These are phyloP conservation scores for Mechanitis messenoides DNA, from an alignment of 2,888 invertebrate species.

Conservation along the genomic window DNA sequence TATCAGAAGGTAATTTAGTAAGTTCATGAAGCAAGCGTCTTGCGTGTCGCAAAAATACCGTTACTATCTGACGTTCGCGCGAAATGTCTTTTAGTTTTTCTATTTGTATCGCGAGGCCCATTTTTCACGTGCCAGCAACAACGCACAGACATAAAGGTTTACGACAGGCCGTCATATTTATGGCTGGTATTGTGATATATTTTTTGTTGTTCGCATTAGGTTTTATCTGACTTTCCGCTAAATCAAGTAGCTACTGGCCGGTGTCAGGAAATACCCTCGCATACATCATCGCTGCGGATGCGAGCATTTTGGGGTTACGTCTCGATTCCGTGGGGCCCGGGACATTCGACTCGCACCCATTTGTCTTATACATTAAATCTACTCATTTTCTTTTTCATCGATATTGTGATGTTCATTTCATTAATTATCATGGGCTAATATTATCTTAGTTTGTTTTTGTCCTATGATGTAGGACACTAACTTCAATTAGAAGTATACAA, in stretches of 20 bases:
- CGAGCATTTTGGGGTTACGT: slow-evolving; percentile 69
- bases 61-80: slow-evolving; percentile 30
- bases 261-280: slow-evolving; percentile 74
- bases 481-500: too few species aligned
- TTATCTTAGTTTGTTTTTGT: too few species aligned
- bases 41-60: slow-evolving; percentile 29
- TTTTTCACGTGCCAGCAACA: slow-evolving; percentile 72
- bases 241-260: slow-evolving; percentile 77
- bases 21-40: slow-evolving; percentile 22
- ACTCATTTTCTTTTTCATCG: slow-evolving; percentile 44
- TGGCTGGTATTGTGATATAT: slow-evolving; percentile 74
- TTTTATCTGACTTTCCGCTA: slow-evolving; percentile 77
- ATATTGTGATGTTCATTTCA: not conserved
- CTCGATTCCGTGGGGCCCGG: slow-evolving; percentile 54
- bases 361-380: slow-evolving; percentile 61
- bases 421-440: not conserved
- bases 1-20: not conserved
- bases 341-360: slow-evolving; percentile 38
- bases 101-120: slow-evolving; percentile 60
- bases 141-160: slow-evolving; percentile 75
- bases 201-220: slow-evolving; percentile 76
- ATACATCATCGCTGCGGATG: slow-evolving; percentile 70
- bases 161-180: slow-evolving; percentile 76
- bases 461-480: too few species aligned
- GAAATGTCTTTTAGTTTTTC: slow-evolving; percentile 43